phyloP scores from a whole-genome alignment of 2,888 invertebrate genomes.

The Callosobruchus maculatus region DNA sequence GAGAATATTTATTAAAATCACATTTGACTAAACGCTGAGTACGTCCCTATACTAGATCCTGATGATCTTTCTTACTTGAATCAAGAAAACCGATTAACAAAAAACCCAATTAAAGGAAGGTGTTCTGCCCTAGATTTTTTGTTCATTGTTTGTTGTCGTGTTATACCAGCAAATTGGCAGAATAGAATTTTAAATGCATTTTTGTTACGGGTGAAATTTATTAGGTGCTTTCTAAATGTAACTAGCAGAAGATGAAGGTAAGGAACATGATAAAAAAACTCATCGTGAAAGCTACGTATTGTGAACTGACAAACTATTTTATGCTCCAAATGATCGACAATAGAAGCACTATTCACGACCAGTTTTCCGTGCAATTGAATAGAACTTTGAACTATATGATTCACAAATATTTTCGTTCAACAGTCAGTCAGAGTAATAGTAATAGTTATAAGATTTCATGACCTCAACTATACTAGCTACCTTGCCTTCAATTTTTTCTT shows the following conservation, averaged over 20 bases:
- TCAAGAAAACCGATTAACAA: neutral
- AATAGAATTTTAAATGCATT: neutral
- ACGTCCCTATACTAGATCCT: neutral
- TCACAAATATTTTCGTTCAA: too few species aligned
- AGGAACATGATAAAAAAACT: neutral
- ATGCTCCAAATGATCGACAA: neutral
- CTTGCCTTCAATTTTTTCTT: too few species aligned
- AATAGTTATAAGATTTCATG: too few species aligned
- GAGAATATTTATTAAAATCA: too few species aligned
- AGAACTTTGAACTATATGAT: too few species aligned
- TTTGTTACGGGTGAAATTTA: neutral
- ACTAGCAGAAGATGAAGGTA: neutral
- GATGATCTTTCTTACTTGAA: neutral
- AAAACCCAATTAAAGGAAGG: neutral
- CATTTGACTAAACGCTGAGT: neutral
- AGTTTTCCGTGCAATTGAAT: too few species aligned
- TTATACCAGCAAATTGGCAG: neutral
- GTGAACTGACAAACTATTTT: neutral
- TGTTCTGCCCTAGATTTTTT: neutral
- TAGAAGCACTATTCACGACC: too few species aligned
- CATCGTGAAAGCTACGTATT: neutral
- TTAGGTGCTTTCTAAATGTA: neutral
- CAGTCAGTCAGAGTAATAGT: too few species aligned
- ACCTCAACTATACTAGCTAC: too few species aligned
- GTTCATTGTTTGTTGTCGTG: neutral